phyloP scores from a whole-genome alignment of 2,888 invertebrate species.

The Troilus luridus region DNA sequence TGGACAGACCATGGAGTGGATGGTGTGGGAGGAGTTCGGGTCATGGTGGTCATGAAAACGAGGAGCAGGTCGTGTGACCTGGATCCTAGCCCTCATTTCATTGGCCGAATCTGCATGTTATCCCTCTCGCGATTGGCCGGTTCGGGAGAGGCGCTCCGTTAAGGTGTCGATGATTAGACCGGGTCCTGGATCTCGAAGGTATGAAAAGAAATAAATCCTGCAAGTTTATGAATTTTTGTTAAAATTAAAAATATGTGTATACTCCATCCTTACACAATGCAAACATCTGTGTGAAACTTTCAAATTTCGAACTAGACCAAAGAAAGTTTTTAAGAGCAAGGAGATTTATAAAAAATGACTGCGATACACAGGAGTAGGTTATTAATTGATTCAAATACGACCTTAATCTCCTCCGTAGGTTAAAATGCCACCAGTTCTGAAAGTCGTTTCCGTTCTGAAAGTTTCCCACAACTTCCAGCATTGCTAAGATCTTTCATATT shows the following conservation, averaged over 20 bases:
- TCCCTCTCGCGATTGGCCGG: not conserved
- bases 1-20: not conserved
- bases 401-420: not conserved
- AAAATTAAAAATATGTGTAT: no score
- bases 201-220: not conserved
- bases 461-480: not conserved
- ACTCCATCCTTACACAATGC: not conserved
- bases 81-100: not conserved
- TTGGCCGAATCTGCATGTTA: not conserved
- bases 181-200: not conserved
- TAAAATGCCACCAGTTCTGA: not conserved
- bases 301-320: not conserved
- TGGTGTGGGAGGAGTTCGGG: slow-evolving; percentile 12
- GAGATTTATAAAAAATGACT: not conserved
- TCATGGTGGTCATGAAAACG: not conserved
- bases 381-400: slow-evolving; percentile 2
- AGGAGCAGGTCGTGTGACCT: slow-evolving; percentile 10
- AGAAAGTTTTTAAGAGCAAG: not conserved
- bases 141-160: not conserved
- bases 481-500: not conserved
- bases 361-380: not conserved
- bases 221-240: no score
- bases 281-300: not conserved
- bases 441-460: slow-evolving; percentile 7
- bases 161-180: not conserved